phyloP scores from a whole-genome alignment of 2,797 vertebrate genomes.

The Sebastiscus tertius region DNA sequence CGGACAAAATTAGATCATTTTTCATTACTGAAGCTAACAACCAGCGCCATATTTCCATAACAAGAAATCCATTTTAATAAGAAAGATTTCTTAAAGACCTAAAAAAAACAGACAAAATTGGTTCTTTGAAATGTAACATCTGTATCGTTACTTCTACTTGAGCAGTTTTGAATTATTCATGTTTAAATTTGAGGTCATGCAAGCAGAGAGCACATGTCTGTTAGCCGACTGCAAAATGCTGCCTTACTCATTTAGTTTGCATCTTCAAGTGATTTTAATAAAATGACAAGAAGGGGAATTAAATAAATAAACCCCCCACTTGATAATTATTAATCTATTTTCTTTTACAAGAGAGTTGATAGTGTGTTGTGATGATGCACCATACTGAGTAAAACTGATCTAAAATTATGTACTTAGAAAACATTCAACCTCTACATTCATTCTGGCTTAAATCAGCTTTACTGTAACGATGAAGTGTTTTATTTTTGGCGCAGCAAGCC shows the following conservation, averaged over 20 bases:
- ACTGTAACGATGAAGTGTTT: background rate
- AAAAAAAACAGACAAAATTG: constrained; percentile 7
- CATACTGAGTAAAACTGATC: background rate
- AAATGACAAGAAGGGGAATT: background rate
- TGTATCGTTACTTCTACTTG: constrained; percentile 22
- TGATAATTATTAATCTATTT: background rate
- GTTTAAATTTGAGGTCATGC: constrained; percentile 32
- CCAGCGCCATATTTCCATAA: background rate
- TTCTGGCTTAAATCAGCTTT: background rate
- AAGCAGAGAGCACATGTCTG: constrained; percentile 24
- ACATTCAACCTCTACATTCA: background rate
- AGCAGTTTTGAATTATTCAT: constrained; percentile 51
- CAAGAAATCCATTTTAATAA: constrained; percentile 9
- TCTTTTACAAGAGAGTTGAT: background rate
- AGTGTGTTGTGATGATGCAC: background rate
- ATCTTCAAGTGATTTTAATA: background rate
- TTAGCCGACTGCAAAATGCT: constrained; percentile 7
- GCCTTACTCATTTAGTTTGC: constrained; percentile 5
- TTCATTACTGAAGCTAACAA: constrained; percentile 47
- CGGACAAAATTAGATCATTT: constrained; percentile 40
- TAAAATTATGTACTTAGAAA: background rate
- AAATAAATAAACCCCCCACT: background rate
- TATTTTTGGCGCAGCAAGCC: background rate
- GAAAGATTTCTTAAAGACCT: background rate
- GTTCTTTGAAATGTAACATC: constrained; percentile 31